Conservation (phyloP, 1,140 invertebrate genomes). For the Phenacoccus solenopsis region DNA sequence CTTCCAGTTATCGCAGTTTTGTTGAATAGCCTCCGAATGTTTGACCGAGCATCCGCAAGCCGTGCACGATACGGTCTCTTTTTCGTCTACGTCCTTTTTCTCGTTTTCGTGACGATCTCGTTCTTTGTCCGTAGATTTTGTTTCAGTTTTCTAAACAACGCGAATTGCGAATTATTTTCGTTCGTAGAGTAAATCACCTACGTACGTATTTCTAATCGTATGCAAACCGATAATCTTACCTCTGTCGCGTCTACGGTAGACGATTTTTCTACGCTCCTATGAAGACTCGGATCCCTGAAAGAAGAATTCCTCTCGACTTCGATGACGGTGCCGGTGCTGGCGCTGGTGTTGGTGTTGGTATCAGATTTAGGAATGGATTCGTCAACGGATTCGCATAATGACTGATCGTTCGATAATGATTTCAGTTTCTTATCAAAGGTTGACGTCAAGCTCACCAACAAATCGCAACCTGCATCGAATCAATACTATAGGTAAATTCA, state of each 20-base stretch:
- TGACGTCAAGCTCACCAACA: slow-evolving; percentile 53
- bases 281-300: slow-evolving; percentile 28
- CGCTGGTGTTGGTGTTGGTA: too few species aligned
- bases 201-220: too few species aligned
- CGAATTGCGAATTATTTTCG: neutral
- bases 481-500: too few species aligned
- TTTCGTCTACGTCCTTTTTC: neutral
- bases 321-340: neutral
- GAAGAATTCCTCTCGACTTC: slow-evolving; percentile 10
- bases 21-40: neutral
- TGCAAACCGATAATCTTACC: too few species aligned
- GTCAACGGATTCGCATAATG: neutral
- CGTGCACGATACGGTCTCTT: neutral
- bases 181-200: too few species aligned
- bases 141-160: neutral
- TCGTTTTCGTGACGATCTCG: neutral
- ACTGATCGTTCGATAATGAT: slow-evolving; percentile 40
- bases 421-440: slow-evolving; percentile 61
- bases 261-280: slow-evolving; percentile 23
- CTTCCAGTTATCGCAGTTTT: neutral
- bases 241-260: neutral
- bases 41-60: neutral
- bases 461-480: slow-evolving; percentile 52
- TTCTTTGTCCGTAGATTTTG: neutral
- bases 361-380: neutral